These are phyloP conservation scores for Osmerus eperlanus DNA, from an alignment of 2,113 vertebrate genomes.

Conservation along the genomic window DNA sequence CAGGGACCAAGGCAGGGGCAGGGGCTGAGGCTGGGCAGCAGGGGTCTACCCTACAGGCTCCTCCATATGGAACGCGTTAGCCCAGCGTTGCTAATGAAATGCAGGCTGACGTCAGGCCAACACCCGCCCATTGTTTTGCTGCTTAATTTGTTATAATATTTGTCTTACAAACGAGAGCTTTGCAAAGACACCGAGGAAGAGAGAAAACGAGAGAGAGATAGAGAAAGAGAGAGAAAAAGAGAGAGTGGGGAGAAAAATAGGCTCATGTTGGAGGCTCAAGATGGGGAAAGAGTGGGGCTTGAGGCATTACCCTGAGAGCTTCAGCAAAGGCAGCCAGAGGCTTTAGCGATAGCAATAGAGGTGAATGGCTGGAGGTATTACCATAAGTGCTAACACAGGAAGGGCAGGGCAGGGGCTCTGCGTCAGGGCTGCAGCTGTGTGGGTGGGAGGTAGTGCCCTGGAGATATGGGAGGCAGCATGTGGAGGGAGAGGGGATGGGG, in stretches of 20 bases:
- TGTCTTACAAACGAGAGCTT: conserved; percentile 72
- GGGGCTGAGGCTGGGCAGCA: conserved; percentile 59
- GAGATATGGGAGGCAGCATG: conserved; percentile 41
- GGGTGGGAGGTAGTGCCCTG: conserved; percentile 57
- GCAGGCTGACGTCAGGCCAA: conserved; percentile 73
- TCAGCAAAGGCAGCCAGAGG: conserved; percentile 17
- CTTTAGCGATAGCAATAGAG: conserved; percentile 21
- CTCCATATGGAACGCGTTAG: conserved; percentile 78
- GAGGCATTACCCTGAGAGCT: conserved; percentile 24
- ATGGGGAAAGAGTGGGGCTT: conserved; percentile 27
- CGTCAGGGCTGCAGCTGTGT: conserved; percentile 15
- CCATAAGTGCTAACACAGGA: conserved; percentile 50
- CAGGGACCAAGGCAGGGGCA: conserved; percentile 27
- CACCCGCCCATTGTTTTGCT: conserved; percentile 73
- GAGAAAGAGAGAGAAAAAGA: conserved; percentile 38
- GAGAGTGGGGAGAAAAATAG: neutral
- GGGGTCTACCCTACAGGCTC: conserved; percentile 69
- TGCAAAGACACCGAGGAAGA: conserved; percentile 41
- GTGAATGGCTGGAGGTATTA: conserved; percentile 43
- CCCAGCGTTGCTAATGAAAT: conserved; percentile 72
- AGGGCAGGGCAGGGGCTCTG: conserved; percentile 36
- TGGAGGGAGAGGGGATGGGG: neutral
- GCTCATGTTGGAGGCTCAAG: conserved; percentile 1
- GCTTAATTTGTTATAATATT: conserved; percentile 78
- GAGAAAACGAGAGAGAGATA: conserved; percentile 23